Evolutionary conservation across 2,113 vertebrate genomes (phyloP), one percentile per base, ranked within the genome.

Genomic region (Archocentrus centrarchus): DNA sequence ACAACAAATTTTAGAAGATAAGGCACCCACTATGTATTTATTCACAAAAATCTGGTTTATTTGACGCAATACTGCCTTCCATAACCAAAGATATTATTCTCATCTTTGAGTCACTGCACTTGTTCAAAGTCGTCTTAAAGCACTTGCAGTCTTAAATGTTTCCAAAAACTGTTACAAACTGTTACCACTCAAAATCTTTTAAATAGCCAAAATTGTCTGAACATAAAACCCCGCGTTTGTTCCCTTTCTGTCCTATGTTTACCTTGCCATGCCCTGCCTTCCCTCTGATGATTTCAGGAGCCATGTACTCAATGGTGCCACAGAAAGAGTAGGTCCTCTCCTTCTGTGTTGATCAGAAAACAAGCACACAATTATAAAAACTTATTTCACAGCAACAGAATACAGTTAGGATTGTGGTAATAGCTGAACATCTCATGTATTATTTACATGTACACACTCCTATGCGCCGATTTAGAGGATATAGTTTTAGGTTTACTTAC

Each of bases 281-380:
- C 70, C 97, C 97, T 60, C 97, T 93, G 88, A 98, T 98, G 82
- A 98, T 98, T 89, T 98, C 97, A 0, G 97, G 97, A 15, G 97
- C 97, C 97, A 98, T 98, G 94, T 98, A 98, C 89, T 98, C 97
- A 0, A 98, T 98, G 50, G 97, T 98, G 79, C 97, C 97, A 32
- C 97, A 98, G 93, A 98, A 98, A 4, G 97, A 98, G 90, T 97
- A 98, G 3, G 97, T 98, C 77, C 97, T 95, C 77, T 97, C 97
- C 90, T 96, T 97, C 97, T 98, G 89, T 41, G 60, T 63, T 5
- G 22, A 80, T 10, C 35, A 81, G 27, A 78, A 62, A 35, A 14
- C 13, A 79, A n/a, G 32, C 11, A 37, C 4, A 30, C 24, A 20
- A 37, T 53, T 3, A 4, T 22, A 75, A 53, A 73, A 73, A 73